Conservation (phyloP, 1,140 invertebrate species). For the Drosophila albomicans region DNA sequence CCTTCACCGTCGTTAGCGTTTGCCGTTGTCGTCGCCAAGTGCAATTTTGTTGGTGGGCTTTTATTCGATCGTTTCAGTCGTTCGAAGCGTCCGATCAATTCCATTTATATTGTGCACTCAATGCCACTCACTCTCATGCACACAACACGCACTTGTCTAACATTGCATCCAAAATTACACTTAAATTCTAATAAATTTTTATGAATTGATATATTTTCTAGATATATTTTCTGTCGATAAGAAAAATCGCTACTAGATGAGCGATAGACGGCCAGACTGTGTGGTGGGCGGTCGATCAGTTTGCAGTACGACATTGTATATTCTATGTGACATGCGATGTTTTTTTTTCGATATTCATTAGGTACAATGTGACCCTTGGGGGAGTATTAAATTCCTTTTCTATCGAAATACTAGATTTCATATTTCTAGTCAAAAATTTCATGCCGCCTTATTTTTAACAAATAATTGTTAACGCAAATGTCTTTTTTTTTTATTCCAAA, state of each 20-base stretch:
- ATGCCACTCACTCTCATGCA: conserved; percentile 53
- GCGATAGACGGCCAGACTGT: conserved; percentile 28
- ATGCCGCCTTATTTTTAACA: too few relatives aligned
- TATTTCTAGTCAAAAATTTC: too few relatives aligned
- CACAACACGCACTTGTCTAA: conserved; percentile 66
- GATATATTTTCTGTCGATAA: conserved; percentile 58
- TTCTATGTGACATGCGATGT: conserved; percentile 10
- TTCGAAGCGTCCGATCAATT: conserved; percentile 63
- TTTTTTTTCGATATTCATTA: conserved; percentile 2
- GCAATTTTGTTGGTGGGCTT: conserved; percentile 59
- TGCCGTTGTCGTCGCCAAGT: conserved; percentile 47
- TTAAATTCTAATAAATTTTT: conserved; percentile 58
- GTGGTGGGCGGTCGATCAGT: conserved; percentile 26
- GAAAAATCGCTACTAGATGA: conserved; percentile 51
- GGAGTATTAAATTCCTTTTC: too few relatives aligned
- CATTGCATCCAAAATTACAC: conserved; percentile 63
- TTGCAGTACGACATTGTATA: conserved; percentile 9
- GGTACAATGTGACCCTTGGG: not conserved
- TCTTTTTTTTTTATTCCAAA: too few relatives aligned
- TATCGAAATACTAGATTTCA: too few relatives aligned
- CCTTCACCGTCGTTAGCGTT: conserved; percentile 22
- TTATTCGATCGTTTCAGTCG: conserved; percentile 64
- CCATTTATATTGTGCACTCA: conserved; percentile 70
- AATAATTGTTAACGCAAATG: too few relatives aligned
- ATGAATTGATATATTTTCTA: conserved; percentile 58